phyloP scores from a whole-genome alignment of 2,888 invertebrate genomes.

The Sphecodes monilicornis region DNA sequence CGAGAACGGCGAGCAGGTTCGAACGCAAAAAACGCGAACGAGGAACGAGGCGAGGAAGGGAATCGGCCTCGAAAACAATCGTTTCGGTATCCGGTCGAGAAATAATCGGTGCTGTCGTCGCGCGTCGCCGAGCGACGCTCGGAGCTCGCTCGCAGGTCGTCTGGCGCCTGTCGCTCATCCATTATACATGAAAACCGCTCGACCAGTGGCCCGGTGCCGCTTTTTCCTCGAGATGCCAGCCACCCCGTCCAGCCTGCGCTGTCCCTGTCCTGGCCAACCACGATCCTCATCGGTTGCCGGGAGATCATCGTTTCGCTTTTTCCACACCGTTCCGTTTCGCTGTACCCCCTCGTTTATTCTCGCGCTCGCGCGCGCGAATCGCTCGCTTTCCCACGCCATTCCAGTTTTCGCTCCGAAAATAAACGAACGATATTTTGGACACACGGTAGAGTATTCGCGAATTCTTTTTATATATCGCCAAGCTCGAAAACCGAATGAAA shows the following conservation, averaged over 20 bases:
- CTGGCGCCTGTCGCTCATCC: conserved; percentile 78
- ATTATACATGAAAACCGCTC: conserved; percentile 80
- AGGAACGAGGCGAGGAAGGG: neutral
- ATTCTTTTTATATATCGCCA: too few relatives aligned
- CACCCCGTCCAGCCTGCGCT: conserved; percentile 32
- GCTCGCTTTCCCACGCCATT: neutral
- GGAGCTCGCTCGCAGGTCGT: conserved; percentile 62
- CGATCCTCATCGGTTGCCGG: neutral
- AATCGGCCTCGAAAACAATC: conserved; percentile 30
- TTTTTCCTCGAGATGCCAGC: conserved; percentile 73
- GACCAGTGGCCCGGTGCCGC: conserved; percentile 66
- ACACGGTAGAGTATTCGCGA: neutral
- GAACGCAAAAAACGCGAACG: neutral
- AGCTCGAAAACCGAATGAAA: too few relatives aligned
- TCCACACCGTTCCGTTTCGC: neutral
- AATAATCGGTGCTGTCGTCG: conserved; percentile 44
- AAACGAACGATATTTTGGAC: neutral
- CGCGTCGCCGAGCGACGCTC: conserved; percentile 30
- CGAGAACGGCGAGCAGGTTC: neutral
- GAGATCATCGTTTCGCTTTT: conserved; percentile 7
- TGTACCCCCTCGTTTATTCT: neutral
- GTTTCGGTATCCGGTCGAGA: conserved; percentile 41
- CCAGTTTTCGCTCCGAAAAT: neutral
- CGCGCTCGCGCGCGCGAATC: neutral
- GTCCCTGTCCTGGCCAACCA: conserved; percentile 22